phyloP scores from a whole-genome alignment of 92 coral and sea anemone species.

The Galaxea fascicularis region DNA sequence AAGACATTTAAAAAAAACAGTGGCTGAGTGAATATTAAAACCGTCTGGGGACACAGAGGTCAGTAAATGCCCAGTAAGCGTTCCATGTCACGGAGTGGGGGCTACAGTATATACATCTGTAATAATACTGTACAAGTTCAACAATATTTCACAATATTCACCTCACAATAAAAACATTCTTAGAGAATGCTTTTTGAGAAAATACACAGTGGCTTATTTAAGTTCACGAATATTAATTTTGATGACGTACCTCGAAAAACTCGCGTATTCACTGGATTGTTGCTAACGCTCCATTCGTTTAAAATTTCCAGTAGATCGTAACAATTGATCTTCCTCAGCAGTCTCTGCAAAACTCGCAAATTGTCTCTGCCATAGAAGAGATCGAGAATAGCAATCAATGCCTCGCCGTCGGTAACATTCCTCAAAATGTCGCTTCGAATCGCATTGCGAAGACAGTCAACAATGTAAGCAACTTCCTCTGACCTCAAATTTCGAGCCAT shows the following conservation, averaged over 20 bases:
- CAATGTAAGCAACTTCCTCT: slow-evolving; percentile 66
- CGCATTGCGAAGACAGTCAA: slow-evolving; percentile 60
- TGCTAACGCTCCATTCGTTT: slow-evolving; percentile 69
- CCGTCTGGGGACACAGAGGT: too few species aligned
- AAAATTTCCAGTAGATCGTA: slow-evolving; percentile 65
- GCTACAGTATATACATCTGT: too few species aligned
- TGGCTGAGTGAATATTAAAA: too few species aligned
- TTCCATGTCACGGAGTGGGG: neutral
- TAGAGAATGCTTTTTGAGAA: slow-evolving; percentile 4
- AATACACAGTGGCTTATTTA: slow-evolving; percentile 3
- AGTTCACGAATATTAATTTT: neutral
- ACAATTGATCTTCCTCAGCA: slow-evolving; percentile 68
- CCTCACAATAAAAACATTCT: neutral
- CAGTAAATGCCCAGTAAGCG: too few species aligned
- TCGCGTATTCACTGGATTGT: slow-evolving; percentile 55
- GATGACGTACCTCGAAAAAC: slow-evolving; percentile 71
- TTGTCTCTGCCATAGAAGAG: slow-evolving; percentile 79
- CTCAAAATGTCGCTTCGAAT: slow-evolving; percentile 64
- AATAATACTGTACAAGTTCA: neutral
- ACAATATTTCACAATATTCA: neutral
- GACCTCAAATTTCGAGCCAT: slow-evolving; percentile 65
- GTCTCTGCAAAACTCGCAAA: slow-evolving; percentile 73
- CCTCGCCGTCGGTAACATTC: slow-evolving; percentile 73
- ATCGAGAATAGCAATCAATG: slow-evolving; percentile 69
- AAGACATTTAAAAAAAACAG: too few species aligned